Conservation (phyloP, 2,888 invertebrate genomes). For the Troilus luridus region DNA sequence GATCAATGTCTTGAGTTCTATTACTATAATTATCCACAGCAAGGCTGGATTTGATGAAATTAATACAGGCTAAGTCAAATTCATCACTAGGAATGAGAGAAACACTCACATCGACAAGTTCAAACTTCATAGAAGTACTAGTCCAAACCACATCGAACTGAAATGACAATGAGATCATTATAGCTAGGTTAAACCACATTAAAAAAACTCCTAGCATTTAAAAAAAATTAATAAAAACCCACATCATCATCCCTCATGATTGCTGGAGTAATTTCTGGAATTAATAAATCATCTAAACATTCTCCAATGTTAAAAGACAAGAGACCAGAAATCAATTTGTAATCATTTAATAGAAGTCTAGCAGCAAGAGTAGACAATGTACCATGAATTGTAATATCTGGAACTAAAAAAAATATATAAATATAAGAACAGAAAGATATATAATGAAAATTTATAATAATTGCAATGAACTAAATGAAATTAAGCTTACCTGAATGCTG, state of each 20-base stretch:
- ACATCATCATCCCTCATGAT: constrained; percentile 56
- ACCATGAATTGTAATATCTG: constrained; percentile 89
- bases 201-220: not conserved
- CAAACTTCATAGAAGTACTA: constrained; percentile 83
- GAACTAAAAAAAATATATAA: constrained; percentile 71
- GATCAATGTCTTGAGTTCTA: constrained; percentile 90
- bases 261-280: constrained; percentile 58
- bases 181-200: not conserved
- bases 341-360: constrained; percentile 86
- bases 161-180: not conserved
- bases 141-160: constrained; percentile 76
- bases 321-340: constrained; percentile 88
- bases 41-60: constrained; percentile 91
- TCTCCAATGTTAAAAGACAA: constrained; percentile 93
- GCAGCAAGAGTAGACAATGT: constrained; percentile 88
- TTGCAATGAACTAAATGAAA: not conserved
- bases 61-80: constrained; percentile 84
- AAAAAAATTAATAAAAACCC: not conserved
- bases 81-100: constrained; percentile 72
- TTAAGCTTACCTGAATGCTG: constrained; percentile 68
- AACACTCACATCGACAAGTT: constrained; percentile 89
- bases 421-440: not conserved
- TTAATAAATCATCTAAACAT: constrained; percentile 77
- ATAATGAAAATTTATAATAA: not conserved
- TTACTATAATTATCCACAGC: constrained; percentile 90